Evolutionary conservation across 2,888 invertebrate species (phyloP).

Genomic region (Palloptera scutellata): DNA sequence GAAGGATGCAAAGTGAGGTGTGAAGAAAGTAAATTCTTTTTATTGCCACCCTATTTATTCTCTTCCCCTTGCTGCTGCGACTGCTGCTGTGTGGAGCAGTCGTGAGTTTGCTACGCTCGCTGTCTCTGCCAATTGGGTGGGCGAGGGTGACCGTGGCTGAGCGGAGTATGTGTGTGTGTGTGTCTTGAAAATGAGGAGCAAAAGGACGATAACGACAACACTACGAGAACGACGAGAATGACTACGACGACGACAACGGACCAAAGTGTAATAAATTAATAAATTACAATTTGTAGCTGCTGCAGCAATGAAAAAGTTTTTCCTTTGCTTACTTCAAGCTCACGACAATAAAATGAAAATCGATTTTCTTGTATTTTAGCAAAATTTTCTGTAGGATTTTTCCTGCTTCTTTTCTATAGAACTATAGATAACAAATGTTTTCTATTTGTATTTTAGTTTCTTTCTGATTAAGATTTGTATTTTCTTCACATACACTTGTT

Average conservation of each 20-base stretch:
- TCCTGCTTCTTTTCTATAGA: constrained; percentile 3
- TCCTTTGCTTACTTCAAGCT: constrained; percentile 1
- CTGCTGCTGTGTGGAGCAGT: not conserved
- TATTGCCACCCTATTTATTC: too few relatives aligned
- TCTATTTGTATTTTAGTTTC: too few relatives aligned
- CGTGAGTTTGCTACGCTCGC: constrained; percentile 24
- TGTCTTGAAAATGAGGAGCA: not conserved
- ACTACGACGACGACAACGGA: constrained; percentile 16
- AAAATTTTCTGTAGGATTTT: constrained; percentile 16
- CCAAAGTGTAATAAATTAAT: constrained; percentile 58
- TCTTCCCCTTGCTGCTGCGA: not conserved
- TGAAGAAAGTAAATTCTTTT: too few relatives aligned
- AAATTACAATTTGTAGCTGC: constrained; percentile 58
- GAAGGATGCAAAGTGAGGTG: too few relatives aligned
- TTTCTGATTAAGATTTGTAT: not conserved
- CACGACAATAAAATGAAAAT: constrained; percentile 16
- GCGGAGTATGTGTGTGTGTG: constrained; percentile 14
- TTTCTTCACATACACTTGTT: not conserved
- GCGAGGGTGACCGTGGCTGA: not conserved
- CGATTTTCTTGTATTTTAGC: constrained; percentile 29
- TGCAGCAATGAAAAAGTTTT: constrained; percentile 37
- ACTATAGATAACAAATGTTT: not conserved
- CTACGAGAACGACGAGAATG: constrained; percentile 18
- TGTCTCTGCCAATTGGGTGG: not conserved
- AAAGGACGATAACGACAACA: constrained; percentile 11